phyloP scores from a whole-genome alignment of 2,888 invertebrate species.

The Oscheius onirici region DNA sequence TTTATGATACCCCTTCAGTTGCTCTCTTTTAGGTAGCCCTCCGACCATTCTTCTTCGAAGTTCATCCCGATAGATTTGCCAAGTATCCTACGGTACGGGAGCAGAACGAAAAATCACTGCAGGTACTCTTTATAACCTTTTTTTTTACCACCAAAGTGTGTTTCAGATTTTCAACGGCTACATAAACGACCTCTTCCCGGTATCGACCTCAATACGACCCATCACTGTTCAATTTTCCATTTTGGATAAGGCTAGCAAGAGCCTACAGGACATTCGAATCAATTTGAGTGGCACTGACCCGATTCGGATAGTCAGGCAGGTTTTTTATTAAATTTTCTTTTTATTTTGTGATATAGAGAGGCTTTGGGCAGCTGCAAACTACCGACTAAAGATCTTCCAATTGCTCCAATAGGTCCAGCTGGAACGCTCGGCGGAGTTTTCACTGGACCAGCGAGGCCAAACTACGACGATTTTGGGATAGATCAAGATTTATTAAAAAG shows the following conservation, averaged over 20 bases:
- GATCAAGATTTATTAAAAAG: slow-evolving; percentile 48
- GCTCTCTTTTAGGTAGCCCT: slow-evolving; percentile 68
- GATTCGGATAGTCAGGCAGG: slow-evolving; percentile 59
- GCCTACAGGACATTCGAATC: slow-evolving; percentile 54
- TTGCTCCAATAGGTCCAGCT: neutral
- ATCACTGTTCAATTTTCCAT: slow-evolving; percentile 38
- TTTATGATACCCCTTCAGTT: too few relatives aligned
- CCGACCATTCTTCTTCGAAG: slow-evolving; percentile 74
- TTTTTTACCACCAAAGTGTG: neutral
- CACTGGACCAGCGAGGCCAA: neutral
- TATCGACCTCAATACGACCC: slow-evolving; percentile 36
- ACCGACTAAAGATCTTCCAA: slow-evolving; percentile 58
- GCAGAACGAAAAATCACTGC: slow-evolving; percentile 68
- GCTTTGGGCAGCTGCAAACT: slow-evolving; percentile 65
- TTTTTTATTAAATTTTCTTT: neutral
- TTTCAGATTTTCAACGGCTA: slow-evolving; percentile 70
- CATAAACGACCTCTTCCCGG: slow-evolving; percentile 67
- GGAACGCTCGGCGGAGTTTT: neutral
- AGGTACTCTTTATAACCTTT: slow-evolving; percentile 42
- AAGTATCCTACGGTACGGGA: slow-evolving; percentile 71
- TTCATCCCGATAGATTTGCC: slow-evolving; percentile 75
- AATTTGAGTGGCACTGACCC: slow-evolving; percentile 66
- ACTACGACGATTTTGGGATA: slow-evolving; percentile 22
- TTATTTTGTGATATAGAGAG: slow-evolving; percentile 42
- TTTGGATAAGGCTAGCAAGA: slow-evolving; percentile 22